Conservation (phyloP, 1,140 invertebrate genomes). For the Macrocentrus cingulum region DNA sequence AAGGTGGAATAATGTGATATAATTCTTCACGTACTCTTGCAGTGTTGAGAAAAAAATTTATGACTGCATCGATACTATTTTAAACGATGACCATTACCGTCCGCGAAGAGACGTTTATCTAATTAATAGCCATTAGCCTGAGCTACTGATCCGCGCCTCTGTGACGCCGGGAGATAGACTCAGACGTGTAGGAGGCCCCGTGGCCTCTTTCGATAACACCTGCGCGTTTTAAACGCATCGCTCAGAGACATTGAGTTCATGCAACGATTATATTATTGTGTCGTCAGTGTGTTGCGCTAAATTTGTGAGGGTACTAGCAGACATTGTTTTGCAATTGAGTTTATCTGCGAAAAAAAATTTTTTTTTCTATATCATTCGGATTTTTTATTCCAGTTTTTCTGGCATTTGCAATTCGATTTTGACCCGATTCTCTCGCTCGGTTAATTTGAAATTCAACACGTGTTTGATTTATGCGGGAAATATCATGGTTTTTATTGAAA, state of each 20-base stretch:
- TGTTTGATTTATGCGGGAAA: too few relatives aligned
- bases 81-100: slow-evolving; percentile 34
- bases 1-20: too few relatives aligned
- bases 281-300: not conserved
- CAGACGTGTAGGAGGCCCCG: slow-evolving; percentile 24
- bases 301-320: not conserved
- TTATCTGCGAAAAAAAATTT: too few relatives aligned
- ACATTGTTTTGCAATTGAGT: not conserved
- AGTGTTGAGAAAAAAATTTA: too few relatives aligned
- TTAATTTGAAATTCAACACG: too few relatives aligned
- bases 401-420: too few relatives aligned
- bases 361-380: too few relatives aligned
- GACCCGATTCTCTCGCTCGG: too few relatives aligned
- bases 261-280: slow-evolving; percentile 7
- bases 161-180: slow-evolving; percentile 16
- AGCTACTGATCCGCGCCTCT: slow-evolving; percentile 30
- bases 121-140: slow-evolving; percentile 49
- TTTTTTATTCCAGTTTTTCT: too few relatives aligned
- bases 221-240: slow-evolving; percentile 21
- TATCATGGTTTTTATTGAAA: too few relatives aligned
- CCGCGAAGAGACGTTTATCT: slow-evolving; percentile 45
- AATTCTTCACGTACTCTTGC: too few relatives aligned
- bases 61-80: slow-evolving; percentile 36
- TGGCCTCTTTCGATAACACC: slow-evolving; percentile 32
- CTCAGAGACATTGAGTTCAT: slow-evolving; percentile 10